Base-by-base conservation (phyloP, 1,140 invertebrate genomes). In the Drosophila nasuta region DNA sequence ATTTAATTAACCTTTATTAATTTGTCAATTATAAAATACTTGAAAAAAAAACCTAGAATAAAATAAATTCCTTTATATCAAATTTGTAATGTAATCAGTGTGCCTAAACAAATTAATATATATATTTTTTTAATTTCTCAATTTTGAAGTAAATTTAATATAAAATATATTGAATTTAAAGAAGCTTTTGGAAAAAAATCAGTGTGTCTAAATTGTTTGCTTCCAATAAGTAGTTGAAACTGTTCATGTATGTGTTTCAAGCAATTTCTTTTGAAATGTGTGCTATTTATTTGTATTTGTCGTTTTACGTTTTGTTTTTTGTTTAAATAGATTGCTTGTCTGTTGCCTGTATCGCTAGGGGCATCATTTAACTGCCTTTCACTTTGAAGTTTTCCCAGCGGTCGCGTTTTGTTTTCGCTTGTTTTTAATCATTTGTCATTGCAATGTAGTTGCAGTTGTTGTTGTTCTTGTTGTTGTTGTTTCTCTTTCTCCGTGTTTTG, bases 371-470 rank as follows among this genome's bases (percentile, higher is more conserved):
- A 46, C n/a, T 15, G 25, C 1, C 30, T 25, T 41, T 52, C 2
- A 7, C 30, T 25, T 28, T 52, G 5, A 3, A 35, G 28, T 28
- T 52, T 57, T 25, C 28, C n/a, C 11, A 46, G 15, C 17, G 4
- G 28, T 30, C 45, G 45, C 63, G 38, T 49, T 57, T 60, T 64
- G 11, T 51, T 43, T 56, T 51, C 28, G 10, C 35, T 62, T 52
- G 45, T 35, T 13, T 54, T 48, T 82, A 88, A 88, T 82, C 77
- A 82, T 80, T 88, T 88, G 79, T 77, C 79, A 82, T 77, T 68
- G 62, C 60, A 63, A n/a, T 41, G 75, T 20, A 38, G 30, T 13
- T 35, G 43, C 33, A 51, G 46, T 69, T 51, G 68, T 48, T 56
- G 10, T 10, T 7, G 6, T 33, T 38, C 10, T 10, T 3, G 35